Base-by-base conservation (phyloP, 2,888 invertebrate species). In the Drosophila emarginata region DNA sequence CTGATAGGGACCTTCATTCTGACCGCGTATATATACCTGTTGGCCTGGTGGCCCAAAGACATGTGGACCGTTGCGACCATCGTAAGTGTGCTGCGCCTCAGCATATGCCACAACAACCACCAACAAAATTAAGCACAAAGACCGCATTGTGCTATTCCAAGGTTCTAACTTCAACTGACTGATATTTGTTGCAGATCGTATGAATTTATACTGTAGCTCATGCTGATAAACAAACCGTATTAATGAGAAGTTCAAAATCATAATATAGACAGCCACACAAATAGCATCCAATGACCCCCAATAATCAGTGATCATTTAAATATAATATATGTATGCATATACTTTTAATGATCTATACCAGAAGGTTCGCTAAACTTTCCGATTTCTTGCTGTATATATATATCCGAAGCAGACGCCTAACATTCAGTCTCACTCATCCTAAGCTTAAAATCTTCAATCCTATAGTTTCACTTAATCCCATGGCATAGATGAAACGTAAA, bases 1-100 rank as follows among this genome's bases (percentile, higher is more conserved):
- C 14, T 59, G 59, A 45, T 82, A 85, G 2, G 59, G 0, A 0
- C 85, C 81, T 14, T 78, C 75, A 26, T 85, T 80, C 2, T 77
- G 74, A 5, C 78, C 77, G 0, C 82, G 80, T 40, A 82, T 73
- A 3, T 82, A 82, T 2, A 85, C 77, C 54, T 82, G 79, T 5
- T 70, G 15, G 4, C 77, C 80, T 7, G 80, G 76, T 0, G 40
- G 2, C 0, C 80, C 80, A n/a, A 74, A 65, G 12, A 77, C 64
- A 1, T 77, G 76, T 0, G 79, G 82, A 0, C 81, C 79, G 61
- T 77, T 50, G 11, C 69, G 79, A 11, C 81, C 81, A 23, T 79
- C 81, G 12, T 81, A 76, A 0, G 56, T 77, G 1, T 67, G 28
- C 21, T 79, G 80, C 11, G 9, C 18, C 23, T 23, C 4, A 15